A percentile compares a stretch with the other conserved stretches of the same genome.
Evolutionary conservation across 2,888 invertebrate genomes (phyloP).

Genomic region (Agrotis clavis): DNA sequence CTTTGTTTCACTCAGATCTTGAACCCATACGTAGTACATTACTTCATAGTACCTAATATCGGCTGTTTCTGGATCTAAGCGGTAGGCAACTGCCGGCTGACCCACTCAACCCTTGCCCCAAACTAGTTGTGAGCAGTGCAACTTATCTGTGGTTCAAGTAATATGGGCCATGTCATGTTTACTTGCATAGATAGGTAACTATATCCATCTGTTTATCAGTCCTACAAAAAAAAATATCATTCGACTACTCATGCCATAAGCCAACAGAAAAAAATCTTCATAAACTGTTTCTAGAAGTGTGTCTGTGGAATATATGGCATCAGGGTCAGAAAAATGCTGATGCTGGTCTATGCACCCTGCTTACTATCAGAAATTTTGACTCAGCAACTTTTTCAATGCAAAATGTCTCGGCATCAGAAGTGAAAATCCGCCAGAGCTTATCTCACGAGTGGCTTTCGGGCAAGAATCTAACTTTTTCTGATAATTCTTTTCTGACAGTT

Average conservation of each 20-base stretch:
- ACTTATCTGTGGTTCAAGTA: conserved; percentile 39
- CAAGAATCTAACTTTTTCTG: too few species aligned
- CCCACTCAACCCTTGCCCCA: conserved; percentile 39
- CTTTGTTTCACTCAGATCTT: not conserved
- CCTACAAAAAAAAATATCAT: not conserved
- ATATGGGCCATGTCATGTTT: conserved; percentile 37
- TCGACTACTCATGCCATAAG: not conserved
- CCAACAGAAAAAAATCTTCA: not conserved
- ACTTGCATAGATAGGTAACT: conserved; percentile 1
- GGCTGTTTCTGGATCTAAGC: conserved; percentile 45
- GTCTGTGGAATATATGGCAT: not conserved
- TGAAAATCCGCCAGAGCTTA: too few species aligned
- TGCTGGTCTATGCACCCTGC: too few species aligned
- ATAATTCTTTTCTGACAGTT: too few species aligned
- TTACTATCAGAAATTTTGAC: too few species aligned
- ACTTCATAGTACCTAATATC: conserved; percentile 1
- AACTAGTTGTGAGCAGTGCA: conserved; percentile 48
- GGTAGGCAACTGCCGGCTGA: conserved; percentile 30
- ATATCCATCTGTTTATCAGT: conserved; percentile 3
- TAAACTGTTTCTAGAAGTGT: not conserved
- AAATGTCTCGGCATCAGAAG: too few species aligned
- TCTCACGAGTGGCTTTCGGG: too few species aligned
- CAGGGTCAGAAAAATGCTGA: too few species aligned
- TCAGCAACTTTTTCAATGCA: too few species aligned
- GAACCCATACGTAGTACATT: not conserved